These are phyloP conservation scores for Babylonia areolata DNA, from an alignment of 1,140 invertebrate genomes.

Conservation along the genomic window DNA sequence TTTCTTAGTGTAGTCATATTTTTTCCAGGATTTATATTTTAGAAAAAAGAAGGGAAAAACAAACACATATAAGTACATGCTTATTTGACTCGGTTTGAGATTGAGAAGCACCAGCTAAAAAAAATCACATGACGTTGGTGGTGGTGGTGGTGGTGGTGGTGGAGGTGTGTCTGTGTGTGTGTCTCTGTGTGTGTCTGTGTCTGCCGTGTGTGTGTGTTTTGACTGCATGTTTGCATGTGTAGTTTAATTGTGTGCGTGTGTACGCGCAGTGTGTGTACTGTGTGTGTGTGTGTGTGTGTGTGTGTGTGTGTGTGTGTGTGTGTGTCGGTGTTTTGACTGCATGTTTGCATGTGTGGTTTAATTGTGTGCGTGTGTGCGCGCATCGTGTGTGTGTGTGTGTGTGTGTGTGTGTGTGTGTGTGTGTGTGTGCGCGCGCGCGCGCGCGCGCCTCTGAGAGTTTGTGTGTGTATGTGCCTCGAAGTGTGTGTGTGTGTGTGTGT, in stretches of 20 bases:
- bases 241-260: not conserved
- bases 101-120: no score
- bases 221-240: not conserved
- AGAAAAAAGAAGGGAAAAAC: not conserved
- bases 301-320: not conserved
- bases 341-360: not conserved
- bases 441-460: not conserved
- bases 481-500: conserved; percentile 13
- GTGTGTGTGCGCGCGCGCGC: not conserved
- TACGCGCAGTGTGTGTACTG: no score
- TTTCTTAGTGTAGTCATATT: not conserved
- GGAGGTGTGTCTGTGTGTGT: conserved; percentile 8
- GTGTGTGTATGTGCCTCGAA: not conserved
- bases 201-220: not conserved
- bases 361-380: not conserved
- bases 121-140: no score
- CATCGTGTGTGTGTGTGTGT: not conserved
- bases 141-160: not conserved
- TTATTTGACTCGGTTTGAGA: no score
- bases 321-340: not conserved
- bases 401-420: not conserved
- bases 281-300: not conserved
- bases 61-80: no score
- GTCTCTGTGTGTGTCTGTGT: not conserved
- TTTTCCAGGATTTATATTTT: not conserved